These are phyloP conservation scores for Ariopsis seemanni DNA, from an alignment of 2,113 vertebrate species.

Conservation along the genomic window DNA sequence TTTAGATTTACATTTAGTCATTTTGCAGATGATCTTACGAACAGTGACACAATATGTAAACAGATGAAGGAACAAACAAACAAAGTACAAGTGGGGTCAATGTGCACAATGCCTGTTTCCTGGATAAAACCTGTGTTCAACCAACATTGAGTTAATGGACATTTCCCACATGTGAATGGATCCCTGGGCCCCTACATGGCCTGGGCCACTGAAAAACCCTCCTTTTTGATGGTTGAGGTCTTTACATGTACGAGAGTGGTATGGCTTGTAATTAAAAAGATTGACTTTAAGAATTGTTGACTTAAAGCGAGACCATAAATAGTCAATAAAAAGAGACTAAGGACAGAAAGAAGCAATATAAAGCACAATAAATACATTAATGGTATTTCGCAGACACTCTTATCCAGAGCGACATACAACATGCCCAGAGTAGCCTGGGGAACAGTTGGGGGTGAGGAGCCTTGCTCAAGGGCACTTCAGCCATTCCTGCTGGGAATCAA, in stretches of 20 bases:
- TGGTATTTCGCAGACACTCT: no score
- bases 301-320: background rate
- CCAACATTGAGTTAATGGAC: background rate
- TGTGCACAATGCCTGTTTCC: background rate
- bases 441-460: no score
- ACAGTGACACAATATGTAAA: slow-evolving; percentile 34
- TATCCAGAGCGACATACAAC: no score
- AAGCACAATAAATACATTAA: background rate
- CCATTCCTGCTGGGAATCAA: no score
- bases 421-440: no score
- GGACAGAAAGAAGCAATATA: background rate
- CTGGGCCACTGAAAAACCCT: background rate
- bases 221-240: no score
- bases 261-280: background rate
- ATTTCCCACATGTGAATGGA: background rate
- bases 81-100: slow-evolving; percentile 4
- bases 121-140: background rate
- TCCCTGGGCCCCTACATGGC: background rate
- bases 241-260: background rate
- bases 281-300: background rate
- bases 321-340: background rate
- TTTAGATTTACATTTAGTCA: slow-evolving; percentile 32
- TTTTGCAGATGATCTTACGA: slow-evolving; percentile 30
- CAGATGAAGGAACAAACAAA: slow-evolving; percentile 14
- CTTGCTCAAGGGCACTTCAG: no score